A percentile compares a stretch with the other conserved stretches of the same genome.
Evolutionary conservation across 2,888 invertebrate genomes (phyloP).

Genomic region (Eubasilissa splendida): DNA sequence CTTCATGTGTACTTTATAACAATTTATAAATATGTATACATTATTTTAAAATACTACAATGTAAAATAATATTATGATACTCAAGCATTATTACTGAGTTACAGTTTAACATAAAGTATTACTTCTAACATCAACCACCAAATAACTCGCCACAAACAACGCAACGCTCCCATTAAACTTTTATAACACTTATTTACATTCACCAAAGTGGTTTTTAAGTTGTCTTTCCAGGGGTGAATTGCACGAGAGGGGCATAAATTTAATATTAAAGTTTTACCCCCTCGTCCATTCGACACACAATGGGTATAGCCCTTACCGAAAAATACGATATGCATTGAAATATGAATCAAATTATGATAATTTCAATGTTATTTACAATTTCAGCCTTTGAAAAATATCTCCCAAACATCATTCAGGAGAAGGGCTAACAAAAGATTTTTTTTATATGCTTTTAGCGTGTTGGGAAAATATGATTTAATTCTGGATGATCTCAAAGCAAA

Average conservation of each 20-base stretch:
- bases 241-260: conserved; percentile 47
- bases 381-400: conserved; percentile 27
- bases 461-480: conserved; percentile 23
- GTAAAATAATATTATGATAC: too few relatives aligned
- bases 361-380: conserved; percentile 38
- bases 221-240: conserved; percentile 22
- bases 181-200: conserved; percentile 19
- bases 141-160: conserved; percentile 17
- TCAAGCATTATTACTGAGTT: too few relatives aligned
- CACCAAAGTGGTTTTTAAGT: conserved; percentile 35
- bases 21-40: too few relatives aligned
- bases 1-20: too few relatives aligned
- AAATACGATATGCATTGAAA: conserved; percentile 52
- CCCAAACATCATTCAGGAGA: conserved; percentile 5
- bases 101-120: not conserved
- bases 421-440: conserved; percentile 9
- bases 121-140: not conserved
- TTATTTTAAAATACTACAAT: too few relatives aligned
- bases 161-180: not conserved
- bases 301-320: conserved; percentile 34
- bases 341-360: conserved; percentile 55
- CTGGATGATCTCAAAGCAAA: not conserved
- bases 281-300: conserved; percentile 45
- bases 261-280: conserved; percentile 48
- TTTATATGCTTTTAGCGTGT: not conserved